phyloP scores from a whole-genome alignment of 2,797 vertebrate species.

The Rhinichthys osculus region DNA sequence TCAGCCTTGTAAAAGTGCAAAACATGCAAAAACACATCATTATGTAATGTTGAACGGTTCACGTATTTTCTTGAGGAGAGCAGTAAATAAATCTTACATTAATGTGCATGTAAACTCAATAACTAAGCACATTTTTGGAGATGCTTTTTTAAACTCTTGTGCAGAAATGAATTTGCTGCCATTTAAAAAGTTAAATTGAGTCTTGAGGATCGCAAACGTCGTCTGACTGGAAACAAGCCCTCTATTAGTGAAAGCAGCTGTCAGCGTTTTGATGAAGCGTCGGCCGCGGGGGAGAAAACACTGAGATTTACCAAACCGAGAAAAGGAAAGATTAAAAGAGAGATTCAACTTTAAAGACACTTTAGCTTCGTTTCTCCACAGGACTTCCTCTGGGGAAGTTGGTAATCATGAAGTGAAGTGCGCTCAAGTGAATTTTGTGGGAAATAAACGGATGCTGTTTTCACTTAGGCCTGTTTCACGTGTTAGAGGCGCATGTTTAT shows the following conservation, averaged over 20 bases:
- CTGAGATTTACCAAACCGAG: constrained; percentile 10
- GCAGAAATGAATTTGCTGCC: not conserved
- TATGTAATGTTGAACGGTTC: not conserved
- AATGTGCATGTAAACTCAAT: not conserved
- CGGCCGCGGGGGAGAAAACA: not conserved
- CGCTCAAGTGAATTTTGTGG: not conserved
- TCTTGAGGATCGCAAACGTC: not conserved
- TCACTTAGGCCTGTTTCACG: not conserved
- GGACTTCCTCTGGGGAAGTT: not conserved
- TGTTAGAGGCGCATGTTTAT: not conserved
- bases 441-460: not conserved
- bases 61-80: not conserved
- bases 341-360: constrained; percentile 40
- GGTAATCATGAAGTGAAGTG: not conserved
- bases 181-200: not conserved
- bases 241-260: not conserved
- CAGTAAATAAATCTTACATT: not conserved
- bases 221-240: not conserved
- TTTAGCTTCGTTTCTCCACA: constrained; percentile 20
- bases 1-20: not conserved
- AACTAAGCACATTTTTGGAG: not conserved
- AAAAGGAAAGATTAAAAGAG: not conserved
- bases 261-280: not conserved
- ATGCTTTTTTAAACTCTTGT: not conserved
- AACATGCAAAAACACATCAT: not conserved